phyloP scores from a whole-genome alignment of 1,140 invertebrate genomes.

The Drosophila suzukii region DNA sequence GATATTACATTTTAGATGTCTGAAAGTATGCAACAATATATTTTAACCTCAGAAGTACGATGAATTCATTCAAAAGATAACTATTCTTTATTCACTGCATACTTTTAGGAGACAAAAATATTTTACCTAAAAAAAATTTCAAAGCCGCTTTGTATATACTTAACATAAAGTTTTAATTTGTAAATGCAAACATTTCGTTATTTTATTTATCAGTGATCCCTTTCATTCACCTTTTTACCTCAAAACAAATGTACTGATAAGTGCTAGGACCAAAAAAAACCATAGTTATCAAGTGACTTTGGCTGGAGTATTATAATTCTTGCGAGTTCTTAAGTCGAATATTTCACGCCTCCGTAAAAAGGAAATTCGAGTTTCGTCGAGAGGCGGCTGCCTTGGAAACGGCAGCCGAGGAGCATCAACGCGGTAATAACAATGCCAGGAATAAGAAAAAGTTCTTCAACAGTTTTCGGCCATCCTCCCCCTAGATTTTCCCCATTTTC shows the following conservation, averaged over 20 bases:
- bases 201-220: not conserved
- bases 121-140: too few species aligned
- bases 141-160: too few species aligned
- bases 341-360: conserved; percentile 46
- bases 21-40: too few species aligned
- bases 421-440: conserved; percentile 73
- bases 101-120: too few species aligned
- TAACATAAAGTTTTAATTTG: too few species aligned
- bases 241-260: conserved; percentile 32
- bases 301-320: conserved; percentile 37
- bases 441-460: conserved; percentile 63
- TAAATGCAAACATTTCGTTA: not conserved
- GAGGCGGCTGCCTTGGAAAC: conserved; percentile 30
- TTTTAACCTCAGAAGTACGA: too few species aligned
- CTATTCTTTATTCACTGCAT: too few species aligned
- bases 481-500: not conserved
- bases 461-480: conserved; percentile 36
- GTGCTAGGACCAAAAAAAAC: conserved; percentile 10
- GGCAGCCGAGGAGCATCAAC: conserved; percentile 45
- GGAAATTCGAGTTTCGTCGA: conserved; percentile 32
- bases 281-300: conserved; percentile 35
- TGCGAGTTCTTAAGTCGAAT: conserved; percentile 30
- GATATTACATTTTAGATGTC: too few species aligned
- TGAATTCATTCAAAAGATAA: too few species aligned
- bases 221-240: not conserved